Base-by-base conservation (phyloP, 2,113 vertebrate species). In the Hippocampus abdominalis region DNA sequence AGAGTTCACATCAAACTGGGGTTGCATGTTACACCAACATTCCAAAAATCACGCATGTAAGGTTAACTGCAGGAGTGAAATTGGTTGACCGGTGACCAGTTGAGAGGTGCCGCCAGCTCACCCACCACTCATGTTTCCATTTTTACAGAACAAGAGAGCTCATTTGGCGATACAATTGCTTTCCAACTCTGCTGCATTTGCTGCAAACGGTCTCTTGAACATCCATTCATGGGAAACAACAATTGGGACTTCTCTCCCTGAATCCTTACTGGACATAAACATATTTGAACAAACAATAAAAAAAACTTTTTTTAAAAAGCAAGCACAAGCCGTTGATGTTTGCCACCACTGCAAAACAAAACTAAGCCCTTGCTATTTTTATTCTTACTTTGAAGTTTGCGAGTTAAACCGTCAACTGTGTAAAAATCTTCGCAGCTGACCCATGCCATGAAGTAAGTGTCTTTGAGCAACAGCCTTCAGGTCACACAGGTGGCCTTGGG, bases 401-500 rank as follows among this genome's bases (percentile, higher is more conserved):
- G 39, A 71, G 60, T 39, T 53, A 6, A 74, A 48, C 54, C 69
- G 53, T 69, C 25, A 3, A 27, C 32, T 72, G 46, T 63, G 64
- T 29, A 56, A 67, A 71, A 59, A 18, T 61, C 12, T n/a, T 36
- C 56, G 48, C 61, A 60, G 64, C 20, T 4, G 44, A 75, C 59
- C 64, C 70, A 70, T 75, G 51, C 36, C 71, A 62, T 59, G 42
- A 57, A 49, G 66, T 71, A 57, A 49, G 66, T 71, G 59, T 4
- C 66, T 72, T 16, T 20, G 25, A 71, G 54, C 54, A 20, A 61
- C 73, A 68, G 80, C 68, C 20, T 21, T 63, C 53, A 80, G 83
- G 86, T 89, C 84, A 48, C 78, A 88, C 86, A 90, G 86, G 84
- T 90, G 87, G 44, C 63, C 71, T 62, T 61, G 70, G 73, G 68